These are phyloP conservation scores for Cinclus mexicanus DNA, from an alignment of 2,113 vertebrate genomes.

Conservation along the genomic window DNA sequence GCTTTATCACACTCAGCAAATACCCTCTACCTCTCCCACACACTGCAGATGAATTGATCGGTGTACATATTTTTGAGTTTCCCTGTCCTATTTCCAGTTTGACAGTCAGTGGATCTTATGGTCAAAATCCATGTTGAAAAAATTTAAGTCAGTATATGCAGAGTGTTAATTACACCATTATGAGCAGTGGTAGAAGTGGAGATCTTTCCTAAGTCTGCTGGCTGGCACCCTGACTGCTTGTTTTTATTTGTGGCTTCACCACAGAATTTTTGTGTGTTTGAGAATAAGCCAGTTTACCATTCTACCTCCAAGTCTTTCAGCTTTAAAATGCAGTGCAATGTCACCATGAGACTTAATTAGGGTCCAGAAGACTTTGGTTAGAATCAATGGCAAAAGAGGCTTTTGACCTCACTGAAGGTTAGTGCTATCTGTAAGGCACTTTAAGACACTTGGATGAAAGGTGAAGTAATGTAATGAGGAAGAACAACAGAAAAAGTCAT, in stretches of 20 bases:
- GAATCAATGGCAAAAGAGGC: background rate
- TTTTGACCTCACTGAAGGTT: background rate
- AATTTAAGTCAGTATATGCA: background rate
- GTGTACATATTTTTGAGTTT: background rate
- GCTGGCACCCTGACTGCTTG: background rate
- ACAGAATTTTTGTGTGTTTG: background rate
- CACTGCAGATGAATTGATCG: background rate
- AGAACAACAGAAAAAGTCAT: background rate
- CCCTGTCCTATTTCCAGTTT: background rate
- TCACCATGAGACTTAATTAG: background rate
- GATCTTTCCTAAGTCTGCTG: background rate
- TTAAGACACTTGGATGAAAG: background rate
- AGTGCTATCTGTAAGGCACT: background rate
- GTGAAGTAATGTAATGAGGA: background rate
- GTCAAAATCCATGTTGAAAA: background rate
- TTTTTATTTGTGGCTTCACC: conserved; percentile 18
- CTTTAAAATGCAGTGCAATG: background rate
- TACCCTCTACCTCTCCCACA: background rate
- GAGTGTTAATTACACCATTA: background rate
- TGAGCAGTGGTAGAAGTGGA: background rate
- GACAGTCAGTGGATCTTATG: background rate
- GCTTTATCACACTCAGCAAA: background rate
- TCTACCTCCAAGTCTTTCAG: background rate
- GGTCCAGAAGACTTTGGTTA: background rate
- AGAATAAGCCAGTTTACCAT: background rate